Percentiles rank a stretch among this genome's conserved stretches.
Evolutionary conservation across 2,888 invertebrate species (phyloP).

Genomic region (Physocephala rufipes): DNA sequence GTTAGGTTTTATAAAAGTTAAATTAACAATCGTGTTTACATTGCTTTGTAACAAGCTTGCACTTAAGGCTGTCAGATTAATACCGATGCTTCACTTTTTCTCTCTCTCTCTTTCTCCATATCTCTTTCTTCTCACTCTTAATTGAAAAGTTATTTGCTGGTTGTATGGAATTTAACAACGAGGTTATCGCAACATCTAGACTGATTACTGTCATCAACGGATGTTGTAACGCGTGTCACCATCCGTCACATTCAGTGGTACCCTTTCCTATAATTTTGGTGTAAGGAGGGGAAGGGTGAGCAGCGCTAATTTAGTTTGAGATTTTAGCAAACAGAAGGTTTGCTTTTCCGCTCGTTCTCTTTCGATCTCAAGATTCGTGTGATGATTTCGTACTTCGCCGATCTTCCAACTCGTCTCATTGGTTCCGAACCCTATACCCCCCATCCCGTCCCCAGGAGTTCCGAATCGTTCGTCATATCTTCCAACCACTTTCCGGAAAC

Average conservation of each 20-base stretch:
- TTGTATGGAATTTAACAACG: background rate
- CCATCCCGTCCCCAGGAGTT: too few relatives aligned
- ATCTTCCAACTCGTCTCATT: too few relatives aligned
- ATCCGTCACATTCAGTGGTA: too few relatives aligned
- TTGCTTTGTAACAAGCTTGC: conserved; percentile 65
- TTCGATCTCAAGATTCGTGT: background rate
- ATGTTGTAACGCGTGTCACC: conserved; percentile 47
- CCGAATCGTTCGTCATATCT: conserved; percentile 17
- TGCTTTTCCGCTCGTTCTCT: conserved; percentile 50
- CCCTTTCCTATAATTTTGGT: too few relatives aligned
- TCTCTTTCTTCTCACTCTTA: conserved; percentile 17
- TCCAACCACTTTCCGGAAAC: conserved; percentile 42
- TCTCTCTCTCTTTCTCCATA: background rate
- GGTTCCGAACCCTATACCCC: too few relatives aligned
- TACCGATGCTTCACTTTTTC: conserved; percentile 23
- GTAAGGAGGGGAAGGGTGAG: background rate
- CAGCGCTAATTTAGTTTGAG: conserved; percentile 45
- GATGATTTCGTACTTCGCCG: too few relatives aligned
- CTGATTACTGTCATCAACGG: conserved; percentile 64
- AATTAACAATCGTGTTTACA: conserved; percentile 64
- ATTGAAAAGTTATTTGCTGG: conserved; percentile 9
- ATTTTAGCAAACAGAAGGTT: conserved; percentile 61
- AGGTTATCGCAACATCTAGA: conserved; percentile 54
- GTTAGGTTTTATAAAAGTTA: conserved; percentile 49
- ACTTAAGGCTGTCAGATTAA: conserved; percentile 62